A percentile compares a stretch with the other conserved stretches of the same genome.
phyloP scores from a whole-genome alignment of 2,797 vertebrate species.

The Iguana delicatissima region DNA sequence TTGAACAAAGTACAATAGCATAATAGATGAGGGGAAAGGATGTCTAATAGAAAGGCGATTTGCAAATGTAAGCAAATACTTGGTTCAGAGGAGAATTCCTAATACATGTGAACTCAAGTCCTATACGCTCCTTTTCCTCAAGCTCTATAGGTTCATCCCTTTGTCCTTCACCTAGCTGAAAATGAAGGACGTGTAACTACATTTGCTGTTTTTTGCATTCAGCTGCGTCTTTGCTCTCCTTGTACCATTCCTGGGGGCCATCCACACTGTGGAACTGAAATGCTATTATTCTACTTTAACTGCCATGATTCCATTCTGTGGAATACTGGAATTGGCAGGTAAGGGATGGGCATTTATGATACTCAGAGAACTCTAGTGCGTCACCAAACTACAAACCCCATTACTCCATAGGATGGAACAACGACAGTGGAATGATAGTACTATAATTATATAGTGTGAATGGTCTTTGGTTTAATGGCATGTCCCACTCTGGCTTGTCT shows the following conservation, averaged over 20 bases:
- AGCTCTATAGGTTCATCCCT: not conserved
- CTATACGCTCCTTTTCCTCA: not conserved
- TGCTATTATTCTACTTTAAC: no score
- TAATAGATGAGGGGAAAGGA: slow-evolving; percentile 4
- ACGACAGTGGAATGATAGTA: no score
- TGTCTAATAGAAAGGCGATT: not conserved
- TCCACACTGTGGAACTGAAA: no score
- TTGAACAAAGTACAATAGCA: not conserved
- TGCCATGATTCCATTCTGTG: no score
- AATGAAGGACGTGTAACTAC: not conserved
- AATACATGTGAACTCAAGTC: not conserved
- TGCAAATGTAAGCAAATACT: not conserved
- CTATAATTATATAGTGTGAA: no score
- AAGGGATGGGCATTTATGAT: no score
- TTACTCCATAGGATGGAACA: no score
- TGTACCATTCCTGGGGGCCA: not conserved
- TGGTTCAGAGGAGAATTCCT: not conserved
- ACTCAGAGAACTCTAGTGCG: no score
- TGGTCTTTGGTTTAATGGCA: not conserved
- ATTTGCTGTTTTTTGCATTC: not conserved
- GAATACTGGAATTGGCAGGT: no score
- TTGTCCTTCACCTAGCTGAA: not conserved
- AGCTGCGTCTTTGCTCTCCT: not conserved
- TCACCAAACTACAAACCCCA: no score
- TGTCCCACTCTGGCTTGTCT: not conserved